These are phyloP conservation scores for Fistularia tabacaria DNA, from an alignment of 2,797 vertebrate genomes.

Conservation along the genomic window DNA sequence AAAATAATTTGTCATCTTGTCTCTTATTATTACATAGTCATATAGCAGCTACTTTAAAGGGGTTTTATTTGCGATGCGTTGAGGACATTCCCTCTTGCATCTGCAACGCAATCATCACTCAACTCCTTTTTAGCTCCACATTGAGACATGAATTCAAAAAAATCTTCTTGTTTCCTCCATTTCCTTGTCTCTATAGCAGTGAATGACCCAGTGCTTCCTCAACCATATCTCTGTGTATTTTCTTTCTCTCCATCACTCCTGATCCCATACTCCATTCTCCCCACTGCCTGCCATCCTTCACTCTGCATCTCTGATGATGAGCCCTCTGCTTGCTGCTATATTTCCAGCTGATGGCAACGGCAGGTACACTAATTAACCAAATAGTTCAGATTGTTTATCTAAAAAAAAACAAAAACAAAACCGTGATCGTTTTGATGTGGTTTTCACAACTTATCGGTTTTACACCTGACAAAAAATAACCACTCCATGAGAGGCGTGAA, in stretches of 20 bases:
- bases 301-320: conserved; percentile 56
- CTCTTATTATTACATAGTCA: no score
- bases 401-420: no score
- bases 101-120: no score
- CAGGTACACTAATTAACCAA: conserved; percentile 5
- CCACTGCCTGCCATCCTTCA: conserved; percentile 56
- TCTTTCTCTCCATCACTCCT: conserved; percentile 20
- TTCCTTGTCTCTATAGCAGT: conserved; percentile 25
- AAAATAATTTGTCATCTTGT: no score
- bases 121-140: conserved; percentile 10
- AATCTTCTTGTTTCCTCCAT: conserved; percentile 23
- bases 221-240: conserved; percentile 31
- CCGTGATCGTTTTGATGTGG: no score
- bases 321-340: conserved; percentile 49
- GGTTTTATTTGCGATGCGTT: no score
- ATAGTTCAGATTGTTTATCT: no score
- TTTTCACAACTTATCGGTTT: no score
- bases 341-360: conserved; percentile 36
- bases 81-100: no score
- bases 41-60: no score
- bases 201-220: conserved; percentile 55
- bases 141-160: conserved; percentile 30
- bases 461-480: no score
- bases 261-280: conserved; percentile 35
- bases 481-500: no score